Base-by-base conservation (phyloP, 2,113 vertebrate species). In the Pteropus alecto region DNA sequence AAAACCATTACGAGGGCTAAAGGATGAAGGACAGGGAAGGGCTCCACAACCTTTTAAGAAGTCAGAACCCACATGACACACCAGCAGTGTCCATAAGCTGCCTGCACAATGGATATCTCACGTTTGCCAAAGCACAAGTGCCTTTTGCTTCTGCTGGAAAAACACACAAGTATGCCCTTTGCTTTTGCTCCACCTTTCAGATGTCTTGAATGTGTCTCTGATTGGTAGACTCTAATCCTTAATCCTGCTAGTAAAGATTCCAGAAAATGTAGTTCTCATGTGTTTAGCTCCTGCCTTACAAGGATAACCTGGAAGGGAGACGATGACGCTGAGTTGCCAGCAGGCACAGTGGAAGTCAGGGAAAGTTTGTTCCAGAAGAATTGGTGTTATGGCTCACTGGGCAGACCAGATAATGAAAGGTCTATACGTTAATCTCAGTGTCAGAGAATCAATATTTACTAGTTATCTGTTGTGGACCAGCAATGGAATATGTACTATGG, bases 41-140 rank as follows among this genome's bases (percentile, higher is more conserved):
- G 60, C 60, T 79, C 26, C 48, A 70, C 33, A 77, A 24, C 26
- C 33, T 68, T 38, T 73, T 28, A 67, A 41, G 30, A 92, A 51
- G 8, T 41, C 21, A 9, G 46, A 10, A 43, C 28, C 22, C 30
- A 28, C 21, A 63, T 58, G n/a, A 7, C 7, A 28, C 2, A 4
- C 19, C 54, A 63, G 9, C 7, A 51, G 33, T 3, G 0, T 6
- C 28, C 56, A 21, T 0, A 1, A 1, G 7, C 70, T 61, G 13
- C 48, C 14, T 71, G 21, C 30, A 73, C 11, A 19, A 22, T 7
- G 43, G 28, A 26, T 24, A 22, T 33, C 13, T 1, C 38, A 24
- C 6, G 10, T 54, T 61, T 70, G 7, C 33, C 12, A n/a, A 6
- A 51, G 30, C 41, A 10, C 16, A 18, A 0, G 4, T 35, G 30